phyloP scores from a whole-genome alignment of 2,113 vertebrate genomes.

The Zeus faber region DNA sequence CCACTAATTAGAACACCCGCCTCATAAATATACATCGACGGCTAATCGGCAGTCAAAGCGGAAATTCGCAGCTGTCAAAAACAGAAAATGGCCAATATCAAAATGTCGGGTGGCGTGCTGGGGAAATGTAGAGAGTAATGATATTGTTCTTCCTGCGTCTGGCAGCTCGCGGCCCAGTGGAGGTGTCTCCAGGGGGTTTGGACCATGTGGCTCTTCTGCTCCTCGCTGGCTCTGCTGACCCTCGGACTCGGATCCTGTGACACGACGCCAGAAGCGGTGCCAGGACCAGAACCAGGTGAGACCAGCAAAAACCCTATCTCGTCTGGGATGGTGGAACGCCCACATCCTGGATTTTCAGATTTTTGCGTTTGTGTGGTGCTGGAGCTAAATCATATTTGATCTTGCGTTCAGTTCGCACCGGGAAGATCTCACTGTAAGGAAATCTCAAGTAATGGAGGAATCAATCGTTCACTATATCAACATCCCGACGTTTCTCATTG shows the following conservation, averaged over 20 bases:
- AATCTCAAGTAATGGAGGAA: too few relatives aligned
- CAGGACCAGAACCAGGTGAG: slow-evolving; percentile 67
- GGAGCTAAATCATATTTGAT: too few relatives aligned
- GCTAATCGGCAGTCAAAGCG: slow-evolving; percentile 45
- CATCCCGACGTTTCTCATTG: too few relatives aligned
- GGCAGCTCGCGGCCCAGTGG: slow-evolving; percentile 37
- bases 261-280: too few relatives aligned
- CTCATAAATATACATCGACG: slow-evolving; percentile 65
- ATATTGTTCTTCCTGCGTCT: slow-evolving; percentile 40
- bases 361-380: too few relatives aligned
- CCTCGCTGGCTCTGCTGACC: slow-evolving; percentile 62
- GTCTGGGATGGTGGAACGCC: not conserved
- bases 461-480: too few relatives aligned
- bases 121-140: slow-evolving; percentile 13
- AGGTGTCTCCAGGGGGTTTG: slow-evolving; percentile 29
- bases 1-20: slow-evolving; percentile 31
- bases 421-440: too few relatives aligned
- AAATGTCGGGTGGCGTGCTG: slow-evolving; percentile 11
- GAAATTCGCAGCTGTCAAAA: slow-evolving; percentile 47
- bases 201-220: slow-evolving; percentile 71
- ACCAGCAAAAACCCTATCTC: not conserved
- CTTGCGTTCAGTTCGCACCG: too few relatives aligned
- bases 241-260: slow-evolving; percentile 62
- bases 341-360: too few relatives aligned
- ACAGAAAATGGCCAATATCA: too few relatives aligned